These are phyloP conservation scores for Oithona nana DNA, from an alignment of 2,888 invertebrate species.

Conservation along the genomic window DNA sequence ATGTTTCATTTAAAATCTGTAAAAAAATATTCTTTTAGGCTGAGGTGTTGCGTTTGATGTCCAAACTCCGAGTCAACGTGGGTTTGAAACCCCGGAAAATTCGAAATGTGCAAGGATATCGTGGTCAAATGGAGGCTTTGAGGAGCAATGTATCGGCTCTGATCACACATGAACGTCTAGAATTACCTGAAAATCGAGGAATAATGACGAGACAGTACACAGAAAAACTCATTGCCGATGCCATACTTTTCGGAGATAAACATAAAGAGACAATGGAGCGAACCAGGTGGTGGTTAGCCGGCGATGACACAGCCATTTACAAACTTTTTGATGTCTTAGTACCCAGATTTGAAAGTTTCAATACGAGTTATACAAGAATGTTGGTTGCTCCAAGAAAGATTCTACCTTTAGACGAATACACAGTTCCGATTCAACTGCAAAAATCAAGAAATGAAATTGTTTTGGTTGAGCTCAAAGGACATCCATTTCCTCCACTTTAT, in stretches of 20 bases:
- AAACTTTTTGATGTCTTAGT: conserved; percentile 17
- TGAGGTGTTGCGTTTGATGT: background rate
- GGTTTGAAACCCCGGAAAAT: background rate
- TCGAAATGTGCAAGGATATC: background rate
- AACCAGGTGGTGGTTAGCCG: conserved; percentile 13
- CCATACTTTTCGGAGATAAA: conserved; percentile 11
- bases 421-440: background rate
- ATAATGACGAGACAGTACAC: conserved; percentile 1
- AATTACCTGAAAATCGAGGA: background rate
- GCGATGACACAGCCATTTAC: conserved; percentile 3
- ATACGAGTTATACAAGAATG: background rate
- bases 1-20: too few relatives aligned
- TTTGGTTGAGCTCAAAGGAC: conserved; percentile 7
- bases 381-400: background rate
- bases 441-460: background rate
- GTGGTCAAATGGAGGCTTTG: background rate
- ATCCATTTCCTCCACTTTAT: conserved; percentile 10
- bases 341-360: background rate
- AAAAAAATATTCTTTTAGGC: background rate
- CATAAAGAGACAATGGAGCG: conserved; percentile 12
- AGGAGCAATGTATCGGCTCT: conserved; percentile 4
- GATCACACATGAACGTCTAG: conserved; percentile 1
- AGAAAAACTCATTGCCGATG: conserved; percentile 8
- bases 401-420: background rate
- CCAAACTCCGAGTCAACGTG: background rate